A percentile compares a stretch with the other conserved stretches of the same genome.
Evolutionary conservation across 2,888 invertebrate species (phyloP).

Genomic region (Campoplex nolae): DNA sequence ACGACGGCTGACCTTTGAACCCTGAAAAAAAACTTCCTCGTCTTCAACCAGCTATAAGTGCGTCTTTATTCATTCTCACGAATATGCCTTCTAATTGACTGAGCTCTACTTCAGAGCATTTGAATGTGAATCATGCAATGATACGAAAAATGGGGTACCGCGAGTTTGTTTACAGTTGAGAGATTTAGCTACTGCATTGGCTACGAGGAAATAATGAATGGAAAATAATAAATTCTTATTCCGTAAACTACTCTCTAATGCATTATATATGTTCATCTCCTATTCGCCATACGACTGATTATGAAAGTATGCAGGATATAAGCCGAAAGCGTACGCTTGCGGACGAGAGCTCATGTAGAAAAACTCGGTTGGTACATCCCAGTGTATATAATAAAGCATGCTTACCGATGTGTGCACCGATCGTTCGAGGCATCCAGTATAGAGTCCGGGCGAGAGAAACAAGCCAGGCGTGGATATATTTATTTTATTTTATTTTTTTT

Average conservation of each 20-base stretch:
- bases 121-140: background rate
- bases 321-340: slow-evolving; percentile 31
- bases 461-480: slow-evolving; percentile 31
- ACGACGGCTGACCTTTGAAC: slow-evolving; percentile 52
- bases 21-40: slow-evolving; percentile 33
- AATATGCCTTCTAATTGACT: background rate
- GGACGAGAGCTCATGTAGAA: slow-evolving; percentile 25
- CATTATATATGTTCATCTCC: background rate
- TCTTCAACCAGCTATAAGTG: slow-evolving; percentile 8
- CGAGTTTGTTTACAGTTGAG: background rate
- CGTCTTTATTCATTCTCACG: background rate
- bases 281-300: background rate
- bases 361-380: slow-evolving; percentile 16
- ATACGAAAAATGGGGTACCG: background rate
- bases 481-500: slow-evolving; percentile 1
- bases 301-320: background rate
- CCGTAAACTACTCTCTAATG: background rate
- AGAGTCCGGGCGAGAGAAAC: slow-evolving; percentile 43
- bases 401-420: slow-evolving; percentile 61
- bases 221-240: background rate
- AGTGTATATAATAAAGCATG: slow-evolving; percentile 60
- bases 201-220: background rate
- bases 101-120: background rate
- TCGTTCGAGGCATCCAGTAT: slow-evolving; percentile 44
- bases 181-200: background rate